phyloP scores from a whole-genome alignment of 2,113 vertebrate species.

The Ammospiza caudacuta region DNA sequence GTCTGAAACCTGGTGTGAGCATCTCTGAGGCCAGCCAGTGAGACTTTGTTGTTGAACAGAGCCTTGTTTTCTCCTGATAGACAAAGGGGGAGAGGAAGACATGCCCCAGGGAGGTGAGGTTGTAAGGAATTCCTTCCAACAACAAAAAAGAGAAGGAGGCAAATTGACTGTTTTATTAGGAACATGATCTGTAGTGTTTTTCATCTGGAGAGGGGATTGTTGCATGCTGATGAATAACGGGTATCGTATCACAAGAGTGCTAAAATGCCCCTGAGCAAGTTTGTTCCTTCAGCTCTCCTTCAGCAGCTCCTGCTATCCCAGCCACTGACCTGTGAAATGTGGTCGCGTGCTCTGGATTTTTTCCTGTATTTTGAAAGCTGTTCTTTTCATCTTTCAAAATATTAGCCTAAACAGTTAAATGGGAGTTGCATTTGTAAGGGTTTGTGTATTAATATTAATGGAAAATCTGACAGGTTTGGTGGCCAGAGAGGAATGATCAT shows the following conservation, averaged over 20 bases:
- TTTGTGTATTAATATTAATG: slow-evolving; percentile 37
- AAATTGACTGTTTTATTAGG: slow-evolving; percentile 68
- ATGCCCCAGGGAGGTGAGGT: background rate
- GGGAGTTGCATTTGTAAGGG: background rate
- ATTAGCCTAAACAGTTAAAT: slow-evolving; percentile 21
- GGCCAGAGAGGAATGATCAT: background rate
- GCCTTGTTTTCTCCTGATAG: slow-evolving; percentile 17
- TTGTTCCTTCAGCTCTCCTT: slow-evolving; percentile 52
- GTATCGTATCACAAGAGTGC: slow-evolving; percentile 61
- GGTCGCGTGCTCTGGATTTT: background rate
- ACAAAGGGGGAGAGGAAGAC: background rate
- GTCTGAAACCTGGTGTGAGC: background rate
- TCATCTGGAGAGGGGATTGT: slow-evolving; percentile 51
- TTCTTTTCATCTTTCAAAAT: slow-evolving; percentile 8
- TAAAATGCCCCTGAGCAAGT: slow-evolving; percentile 63
- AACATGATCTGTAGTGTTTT: slow-evolving; percentile 63
- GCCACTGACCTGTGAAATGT: slow-evolving; percentile 63
- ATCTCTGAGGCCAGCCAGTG: accelerated
- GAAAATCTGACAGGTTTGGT: background rate
- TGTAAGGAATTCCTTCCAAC: slow-evolving; percentile 34
- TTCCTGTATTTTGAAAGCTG: slow-evolving; percentile 56
- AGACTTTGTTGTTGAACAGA: slow-evolving; percentile 13
- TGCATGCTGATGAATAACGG: slow-evolving; percentile 60
- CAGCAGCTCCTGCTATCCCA: slow-evolving; percentile 38
- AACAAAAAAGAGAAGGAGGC: slow-evolving; percentile 56